Conservation (phyloP, 1,140 invertebrate species). For the Drosophila bocki region DNA sequence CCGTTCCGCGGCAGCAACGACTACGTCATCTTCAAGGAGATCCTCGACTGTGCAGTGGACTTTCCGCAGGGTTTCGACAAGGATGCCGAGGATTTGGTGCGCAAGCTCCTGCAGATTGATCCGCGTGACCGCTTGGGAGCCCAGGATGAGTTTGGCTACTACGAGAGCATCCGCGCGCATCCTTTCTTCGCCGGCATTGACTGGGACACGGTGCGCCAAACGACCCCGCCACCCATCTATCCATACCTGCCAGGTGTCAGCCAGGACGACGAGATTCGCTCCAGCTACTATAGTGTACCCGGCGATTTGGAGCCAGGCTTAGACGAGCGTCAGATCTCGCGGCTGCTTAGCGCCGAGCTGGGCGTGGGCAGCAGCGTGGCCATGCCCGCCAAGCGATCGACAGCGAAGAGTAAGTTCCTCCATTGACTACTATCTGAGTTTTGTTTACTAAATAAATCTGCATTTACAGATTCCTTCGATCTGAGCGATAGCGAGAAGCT, state of each 20-base stretch:
- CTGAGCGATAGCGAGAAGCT: constrained; percentile 86
- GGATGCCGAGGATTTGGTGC: constrained; percentile 94
- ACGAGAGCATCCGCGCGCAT: constrained; percentile 93
- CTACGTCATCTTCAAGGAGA: constrained; percentile 98
- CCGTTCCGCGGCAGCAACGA: constrained; percentile 97
- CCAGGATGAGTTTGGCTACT: constrained; percentile 90
- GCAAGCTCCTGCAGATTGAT: constrained; percentile 93
- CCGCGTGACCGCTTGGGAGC: constrained; percentile 93
- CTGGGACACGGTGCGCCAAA: constrained; percentile 92
- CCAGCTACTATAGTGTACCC: constrained; percentile 86
- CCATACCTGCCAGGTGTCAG: constrained; percentile 93
- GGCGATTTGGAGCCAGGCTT: constrained; percentile 94
- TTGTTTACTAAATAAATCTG: background rate
- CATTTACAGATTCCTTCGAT: constrained; percentile 70
- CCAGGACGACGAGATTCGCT: constrained; percentile 89
- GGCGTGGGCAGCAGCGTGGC: constrained; percentile 82
- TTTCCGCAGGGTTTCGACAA: constrained; percentile 96
- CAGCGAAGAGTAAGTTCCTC: constrained; percentile 63
- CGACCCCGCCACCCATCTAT: constrained; percentile 93
- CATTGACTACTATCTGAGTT: background rate
- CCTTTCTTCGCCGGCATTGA: constrained; percentile 94
- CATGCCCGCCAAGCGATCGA: constrained; percentile 67
- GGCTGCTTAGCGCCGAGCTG: constrained; percentile 90
- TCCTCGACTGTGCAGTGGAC: constrained; percentile 95
- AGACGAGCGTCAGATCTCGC: constrained; percentile 91